phyloP scores from a whole-genome alignment of 1,140 invertebrate species.

The Arion vulgaris region DNA sequence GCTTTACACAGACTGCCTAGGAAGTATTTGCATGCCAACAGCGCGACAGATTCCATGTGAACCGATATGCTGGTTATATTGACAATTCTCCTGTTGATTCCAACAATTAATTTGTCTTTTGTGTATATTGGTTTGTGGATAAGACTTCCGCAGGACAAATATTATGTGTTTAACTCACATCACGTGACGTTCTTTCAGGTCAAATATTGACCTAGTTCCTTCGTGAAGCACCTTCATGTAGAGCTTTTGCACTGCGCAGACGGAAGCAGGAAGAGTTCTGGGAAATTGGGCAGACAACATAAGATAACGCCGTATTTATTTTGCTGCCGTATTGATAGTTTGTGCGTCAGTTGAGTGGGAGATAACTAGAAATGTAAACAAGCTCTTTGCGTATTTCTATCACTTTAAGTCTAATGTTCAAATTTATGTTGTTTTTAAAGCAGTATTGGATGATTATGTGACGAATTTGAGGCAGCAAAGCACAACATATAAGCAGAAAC shows the following conservation, averaged over 20 bases:
- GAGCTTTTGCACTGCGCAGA: background rate
- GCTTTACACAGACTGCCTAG: background rate
- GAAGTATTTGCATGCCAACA: background rate
- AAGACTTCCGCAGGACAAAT: constrained; percentile 25
- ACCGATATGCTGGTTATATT: background rate
- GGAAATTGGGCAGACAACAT: background rate
- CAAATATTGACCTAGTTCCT: constrained; percentile 23
- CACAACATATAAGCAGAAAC: too few species aligned
- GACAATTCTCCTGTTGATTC: background rate
- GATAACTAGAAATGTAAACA: background rate
- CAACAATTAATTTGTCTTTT: constrained; percentile 24
- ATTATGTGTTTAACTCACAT: background rate
- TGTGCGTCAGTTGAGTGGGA: background rate
- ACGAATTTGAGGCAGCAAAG: too few species aligned
- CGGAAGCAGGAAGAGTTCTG: background rate
- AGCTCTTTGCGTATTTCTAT: background rate
- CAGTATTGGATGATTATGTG: too few species aligned
- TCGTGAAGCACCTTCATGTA: background rate
- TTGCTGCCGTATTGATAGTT: background rate
- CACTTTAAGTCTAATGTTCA: background rate
- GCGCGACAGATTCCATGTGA: background rate
- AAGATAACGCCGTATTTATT: background rate
- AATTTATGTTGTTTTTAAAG: background rate
- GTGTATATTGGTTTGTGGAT: constrained; percentile 30
- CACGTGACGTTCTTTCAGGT: background rate